A percentile compares a stretch with the other conserved stretches of the same genome.
Conservation (phyloP, 2,113 vertebrate species). For the Pedetes capensis region DNA sequence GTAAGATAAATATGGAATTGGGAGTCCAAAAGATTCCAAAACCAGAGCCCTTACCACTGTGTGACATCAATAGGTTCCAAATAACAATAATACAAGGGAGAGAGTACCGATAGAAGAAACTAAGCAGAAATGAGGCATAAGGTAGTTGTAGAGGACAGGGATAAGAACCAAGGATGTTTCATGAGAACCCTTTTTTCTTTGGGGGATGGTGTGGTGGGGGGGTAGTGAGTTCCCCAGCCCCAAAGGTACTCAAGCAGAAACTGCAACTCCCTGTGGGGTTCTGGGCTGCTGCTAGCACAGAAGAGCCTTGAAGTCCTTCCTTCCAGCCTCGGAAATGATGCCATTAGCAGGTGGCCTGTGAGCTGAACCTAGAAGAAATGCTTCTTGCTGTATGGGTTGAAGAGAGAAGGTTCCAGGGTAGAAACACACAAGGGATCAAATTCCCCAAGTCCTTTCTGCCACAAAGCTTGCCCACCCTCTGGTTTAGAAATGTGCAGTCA, state of each 20-base stretch:
- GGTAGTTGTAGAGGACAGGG: background rate
- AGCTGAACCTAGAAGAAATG: background rate
- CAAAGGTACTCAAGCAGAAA: background rate
- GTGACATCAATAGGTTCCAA: background rate
- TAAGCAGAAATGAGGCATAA: background rate
- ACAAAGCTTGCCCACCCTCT: background rate
- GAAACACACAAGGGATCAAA: background rate
- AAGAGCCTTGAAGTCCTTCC: background rate
- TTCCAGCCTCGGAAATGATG: background rate
- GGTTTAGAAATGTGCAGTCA: background rate
- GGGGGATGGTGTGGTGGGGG: no score
- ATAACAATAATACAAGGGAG: background rate
- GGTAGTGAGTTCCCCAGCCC: background rate
- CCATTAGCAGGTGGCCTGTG: background rate
- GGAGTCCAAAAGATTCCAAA: background rate
- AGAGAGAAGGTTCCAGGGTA: background rate
- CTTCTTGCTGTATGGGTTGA: background rate
- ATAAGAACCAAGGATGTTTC: no score
- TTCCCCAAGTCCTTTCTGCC: background rate
- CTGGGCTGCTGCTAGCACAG: background rate
- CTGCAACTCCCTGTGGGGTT: background rate
- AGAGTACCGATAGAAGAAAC: background rate
- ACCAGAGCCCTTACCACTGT: background rate
- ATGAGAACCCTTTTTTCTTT: background rate
- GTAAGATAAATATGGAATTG: background rate